These are phyloP conservation scores for Astreopora myriophthalma DNA, from an alignment of 64 coral and sea anemone species.

Conservation along the genomic window DNA sequence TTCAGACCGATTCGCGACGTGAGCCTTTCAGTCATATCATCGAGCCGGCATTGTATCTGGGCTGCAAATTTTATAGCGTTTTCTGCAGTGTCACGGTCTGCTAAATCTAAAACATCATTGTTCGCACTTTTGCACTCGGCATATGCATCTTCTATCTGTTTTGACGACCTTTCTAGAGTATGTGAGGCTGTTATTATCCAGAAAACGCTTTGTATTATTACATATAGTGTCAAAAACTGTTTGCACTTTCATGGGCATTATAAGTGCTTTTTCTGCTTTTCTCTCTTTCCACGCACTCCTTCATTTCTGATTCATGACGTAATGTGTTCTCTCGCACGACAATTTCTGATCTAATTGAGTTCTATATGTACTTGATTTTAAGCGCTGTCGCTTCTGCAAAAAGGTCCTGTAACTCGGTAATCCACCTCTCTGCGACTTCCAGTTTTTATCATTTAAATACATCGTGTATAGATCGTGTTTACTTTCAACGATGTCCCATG, in stretches of 20 bases:
- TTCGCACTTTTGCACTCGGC: slow-evolving; percentile 43
- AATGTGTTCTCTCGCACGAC: not conserved
- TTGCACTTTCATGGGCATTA: not conserved
- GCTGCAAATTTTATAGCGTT: slow-evolving; percentile 43
- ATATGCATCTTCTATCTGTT: slow-evolving; percentile 24
- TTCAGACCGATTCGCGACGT: not conserved
- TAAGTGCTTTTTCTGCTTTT: not conserved
- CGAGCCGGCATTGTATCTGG: slow-evolving; percentile 1
- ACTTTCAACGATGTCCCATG: slow-evolving; percentile 16
- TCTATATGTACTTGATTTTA: slow-evolving; percentile 37
- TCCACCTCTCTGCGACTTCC: not conserved
- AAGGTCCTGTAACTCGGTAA: not conserved
- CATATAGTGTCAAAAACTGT: not conserved
- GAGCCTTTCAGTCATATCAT: slow-evolving; percentile 25
- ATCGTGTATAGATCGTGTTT: slow-evolving; percentile 16
- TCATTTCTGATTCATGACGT: slow-evolving; percentile 20
- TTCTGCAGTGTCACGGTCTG: slow-evolving; percentile 5
- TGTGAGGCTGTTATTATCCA: not conserved
- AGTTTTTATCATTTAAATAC: slow-evolving; percentile 1
- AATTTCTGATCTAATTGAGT: slow-evolving; percentile 5
- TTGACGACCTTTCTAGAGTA: not conserved
- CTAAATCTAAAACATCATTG: slow-evolving; percentile 10
- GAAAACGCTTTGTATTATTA: not conserved
- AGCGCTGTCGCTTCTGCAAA: slow-evolving; percentile 40
- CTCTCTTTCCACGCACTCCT: slow-evolving; percentile 18